These are phyloP conservation scores for Sula dactylatra DNA, from an alignment of 2,113 vertebrate species.

Conservation along the genomic window DNA sequence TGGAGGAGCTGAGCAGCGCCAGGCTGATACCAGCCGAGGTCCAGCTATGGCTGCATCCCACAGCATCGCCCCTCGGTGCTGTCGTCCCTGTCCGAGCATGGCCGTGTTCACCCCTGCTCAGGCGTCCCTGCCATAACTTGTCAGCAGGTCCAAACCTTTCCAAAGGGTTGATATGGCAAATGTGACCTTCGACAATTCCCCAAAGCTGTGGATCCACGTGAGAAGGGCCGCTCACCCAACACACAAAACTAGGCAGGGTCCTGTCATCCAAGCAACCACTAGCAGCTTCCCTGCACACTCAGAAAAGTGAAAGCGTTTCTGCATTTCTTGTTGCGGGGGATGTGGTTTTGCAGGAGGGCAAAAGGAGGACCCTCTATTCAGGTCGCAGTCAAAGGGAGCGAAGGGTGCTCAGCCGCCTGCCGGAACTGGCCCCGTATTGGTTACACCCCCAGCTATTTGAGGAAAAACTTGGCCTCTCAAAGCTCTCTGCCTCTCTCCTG, in stretches of 20 bases:
- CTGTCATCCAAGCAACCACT: background rate
- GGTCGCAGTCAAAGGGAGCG: background rate
- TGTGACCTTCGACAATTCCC: background rate
- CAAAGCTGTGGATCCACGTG: accelerated
- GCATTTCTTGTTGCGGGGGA: background rate
- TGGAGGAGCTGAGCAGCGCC: background rate
- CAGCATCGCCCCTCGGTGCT: background rate
- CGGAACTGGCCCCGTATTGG: constrained; percentile 11
- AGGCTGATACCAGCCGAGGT: background rate
- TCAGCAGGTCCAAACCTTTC: background rate
- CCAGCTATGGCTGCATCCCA: background rate
- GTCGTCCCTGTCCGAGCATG: accelerated
- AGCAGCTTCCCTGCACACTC: accelerated
- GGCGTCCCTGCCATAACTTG: accelerated
- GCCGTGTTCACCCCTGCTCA: background rate
- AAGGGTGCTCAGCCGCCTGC: background rate
- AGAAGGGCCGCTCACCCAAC: background rate
- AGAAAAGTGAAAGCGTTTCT: background rate
- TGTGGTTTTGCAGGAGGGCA: background rate
- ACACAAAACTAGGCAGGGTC: background rate
- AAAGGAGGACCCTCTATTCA: constrained; percentile 9
- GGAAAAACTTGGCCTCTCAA: constrained; percentile 52
- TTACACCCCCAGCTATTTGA: constrained; percentile 53
- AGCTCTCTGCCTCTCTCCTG: constrained; percentile 58
- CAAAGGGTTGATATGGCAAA: background rate